A percentile compares a stretch with the other conserved stretches of the same genome.
phyloP scores from a whole-genome alignment of 2,113 vertebrate species.

The Thryonomys swinderianus region DNA sequence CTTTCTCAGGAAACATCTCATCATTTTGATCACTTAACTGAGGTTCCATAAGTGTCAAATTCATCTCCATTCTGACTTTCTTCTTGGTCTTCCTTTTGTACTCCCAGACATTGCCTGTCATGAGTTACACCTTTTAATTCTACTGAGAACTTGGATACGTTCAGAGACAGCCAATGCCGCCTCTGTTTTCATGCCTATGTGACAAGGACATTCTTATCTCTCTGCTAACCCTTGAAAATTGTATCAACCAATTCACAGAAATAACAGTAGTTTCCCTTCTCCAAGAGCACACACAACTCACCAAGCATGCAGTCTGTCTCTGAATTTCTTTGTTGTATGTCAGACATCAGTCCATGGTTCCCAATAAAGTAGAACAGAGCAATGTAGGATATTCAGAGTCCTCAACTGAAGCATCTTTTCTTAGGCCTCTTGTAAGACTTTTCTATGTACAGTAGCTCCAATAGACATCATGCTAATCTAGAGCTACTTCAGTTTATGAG shows the following conservation, averaged over 20 bases:
- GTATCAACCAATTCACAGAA: neutral
- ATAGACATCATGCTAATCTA: neutral
- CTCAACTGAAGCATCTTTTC: neutral
- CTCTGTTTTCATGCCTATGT: neutral
- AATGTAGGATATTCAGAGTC: neutral
- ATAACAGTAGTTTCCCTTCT: neutral
- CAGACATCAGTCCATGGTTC: neutral
- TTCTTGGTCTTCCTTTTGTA: neutral
- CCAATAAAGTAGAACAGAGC: neutral
- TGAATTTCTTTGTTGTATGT: neutral
- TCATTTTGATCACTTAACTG: neutral
- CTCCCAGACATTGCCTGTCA: neutral
- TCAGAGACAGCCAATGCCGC: neutral
- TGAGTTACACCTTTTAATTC: neutral
- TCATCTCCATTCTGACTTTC: neutral
- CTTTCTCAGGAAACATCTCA: neutral
- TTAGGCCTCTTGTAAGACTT: neutral
- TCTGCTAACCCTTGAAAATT: neutral
- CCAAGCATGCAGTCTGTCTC: neutral
- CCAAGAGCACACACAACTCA: neutral
- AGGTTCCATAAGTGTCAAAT: neutral
- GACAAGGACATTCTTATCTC: neutral
- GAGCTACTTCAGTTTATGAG: neutral
- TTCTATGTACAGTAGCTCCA: neutral
- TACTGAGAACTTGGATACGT: neutral